A percentile compares a stretch with the other conserved stretches of the same genome.
These are phyloP conservation scores for Anolis carolinensis DNA, from an alignment of 2,113 vertebrate species.

Conservation along the genomic window DNA sequence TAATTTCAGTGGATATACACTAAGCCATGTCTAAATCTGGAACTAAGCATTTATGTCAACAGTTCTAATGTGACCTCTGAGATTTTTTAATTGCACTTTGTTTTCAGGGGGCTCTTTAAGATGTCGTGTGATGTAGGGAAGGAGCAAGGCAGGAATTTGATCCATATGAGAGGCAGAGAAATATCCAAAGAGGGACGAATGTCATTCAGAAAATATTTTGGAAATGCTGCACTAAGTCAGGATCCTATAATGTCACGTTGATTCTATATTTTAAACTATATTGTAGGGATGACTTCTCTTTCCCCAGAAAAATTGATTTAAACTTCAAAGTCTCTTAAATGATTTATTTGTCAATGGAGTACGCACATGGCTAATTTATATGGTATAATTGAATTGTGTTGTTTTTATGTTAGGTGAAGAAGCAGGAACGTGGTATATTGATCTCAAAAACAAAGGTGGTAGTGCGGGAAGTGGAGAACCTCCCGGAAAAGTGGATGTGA, in stretches of 20 bases:
- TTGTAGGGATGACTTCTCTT: neutral
- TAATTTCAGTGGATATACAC: neutral
- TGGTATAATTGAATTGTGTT: neutral
- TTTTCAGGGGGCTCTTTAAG: neutral
- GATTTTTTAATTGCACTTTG: neutral
- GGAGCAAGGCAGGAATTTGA: neutral
- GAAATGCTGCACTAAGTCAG: neutral
- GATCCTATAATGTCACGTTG: neutral
- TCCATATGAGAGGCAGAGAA: neutral
- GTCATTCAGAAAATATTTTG: neutral
- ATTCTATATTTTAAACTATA: neutral
- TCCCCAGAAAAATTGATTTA: neutral
- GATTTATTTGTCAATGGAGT: neutral
- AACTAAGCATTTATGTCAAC: neutral
- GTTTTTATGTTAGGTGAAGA: constrained; percentile 79
- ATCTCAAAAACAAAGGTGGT: constrained; percentile 86
- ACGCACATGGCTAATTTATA: neutral
- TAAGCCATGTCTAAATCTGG: neutral
- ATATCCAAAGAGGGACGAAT: neutral
- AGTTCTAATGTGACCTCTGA: neutral
- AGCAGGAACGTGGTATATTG: constrained; percentile 88
- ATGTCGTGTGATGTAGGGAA: neutral
- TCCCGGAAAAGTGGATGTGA: constrained; percentile 80
- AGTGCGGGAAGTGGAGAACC: constrained; percentile 81
- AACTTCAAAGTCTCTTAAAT: neutral